phyloP scores from a whole-genome alignment of 1,140 invertebrate genomes.

The Chrysopa pallens region DNA sequence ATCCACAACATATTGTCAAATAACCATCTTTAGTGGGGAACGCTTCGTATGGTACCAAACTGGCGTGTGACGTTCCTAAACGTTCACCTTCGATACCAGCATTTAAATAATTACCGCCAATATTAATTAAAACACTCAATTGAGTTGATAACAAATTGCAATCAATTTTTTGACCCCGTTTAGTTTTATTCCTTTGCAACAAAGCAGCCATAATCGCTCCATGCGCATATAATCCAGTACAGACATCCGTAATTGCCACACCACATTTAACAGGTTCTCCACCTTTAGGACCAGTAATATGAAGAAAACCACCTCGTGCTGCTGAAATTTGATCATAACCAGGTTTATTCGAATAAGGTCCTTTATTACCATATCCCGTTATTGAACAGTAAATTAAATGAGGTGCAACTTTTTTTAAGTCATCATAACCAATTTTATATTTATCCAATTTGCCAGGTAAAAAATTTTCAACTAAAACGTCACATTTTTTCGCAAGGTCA shows the following conservation, averaged over 20 bases:
- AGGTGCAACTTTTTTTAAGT: conserved; percentile 51
- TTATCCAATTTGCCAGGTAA: conserved; percentile 73
- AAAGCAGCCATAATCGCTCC: conserved; percentile 90
- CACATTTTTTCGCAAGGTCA: conserved; percentile 53
- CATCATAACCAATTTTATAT: conserved; percentile 62
- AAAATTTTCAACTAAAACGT: conserved; percentile 90
- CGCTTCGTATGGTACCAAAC: conserved; percentile 86
- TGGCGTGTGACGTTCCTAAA: conserved; percentile 83
- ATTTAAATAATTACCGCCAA: conserved; percentile 84
- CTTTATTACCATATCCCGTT: conserved; percentile 75
- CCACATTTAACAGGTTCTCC: conserved; percentile 83
- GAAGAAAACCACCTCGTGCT: conserved; percentile 74
- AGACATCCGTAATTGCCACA: conserved; percentile 82
- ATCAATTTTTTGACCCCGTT: conserved; percentile 80
- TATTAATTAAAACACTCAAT: conserved; percentile 72
- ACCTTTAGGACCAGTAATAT: conserved; percentile 70
- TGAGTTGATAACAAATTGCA: conserved; percentile 88
- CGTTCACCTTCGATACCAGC: conserved; percentile 52
- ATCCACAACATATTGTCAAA: conserved; percentile 70
- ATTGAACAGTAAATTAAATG: conserved; percentile 86
- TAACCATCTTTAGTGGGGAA: conserved; percentile 68
- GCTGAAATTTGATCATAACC: conserved; percentile 94
- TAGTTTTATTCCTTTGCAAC: conserved; percentile 55
- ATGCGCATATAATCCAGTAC: conserved; percentile 86
- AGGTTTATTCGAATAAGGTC: conserved; percentile 68